phyloP scores from a whole-genome alignment of 2,888 invertebrate genomes.

The Orchesellides sinensis region DNA sequence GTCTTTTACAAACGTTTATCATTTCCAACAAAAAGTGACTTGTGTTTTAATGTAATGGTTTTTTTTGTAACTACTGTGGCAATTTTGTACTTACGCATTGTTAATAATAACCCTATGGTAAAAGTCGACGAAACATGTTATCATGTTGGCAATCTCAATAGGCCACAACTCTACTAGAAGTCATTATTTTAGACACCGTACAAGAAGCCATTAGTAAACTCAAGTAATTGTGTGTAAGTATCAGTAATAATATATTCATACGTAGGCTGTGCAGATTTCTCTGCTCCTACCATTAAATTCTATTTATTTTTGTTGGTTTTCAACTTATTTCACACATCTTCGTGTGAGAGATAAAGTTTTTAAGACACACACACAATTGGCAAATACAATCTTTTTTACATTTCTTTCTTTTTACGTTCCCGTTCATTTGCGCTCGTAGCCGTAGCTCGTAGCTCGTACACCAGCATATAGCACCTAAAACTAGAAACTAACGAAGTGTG shows the following conservation, averaged over 20 bases:
- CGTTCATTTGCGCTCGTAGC: not conserved
- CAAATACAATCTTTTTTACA: not conserved
- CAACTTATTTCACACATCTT: not conserved
- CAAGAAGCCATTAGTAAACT: conserved; percentile 40
- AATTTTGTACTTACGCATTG: not conserved
- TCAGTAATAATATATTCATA: not conserved
- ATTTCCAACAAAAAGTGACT: not conserved
- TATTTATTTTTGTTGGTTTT: conserved; percentile 12
- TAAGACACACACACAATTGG: not conserved
- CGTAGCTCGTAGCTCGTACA: not conserved
- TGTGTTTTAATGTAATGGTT: not conserved
- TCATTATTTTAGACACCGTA: conserved; percentile 43
- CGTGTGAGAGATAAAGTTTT: conserved; percentile 1
- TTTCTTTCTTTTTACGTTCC: not conserved
- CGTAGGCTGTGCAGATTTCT: not conserved
- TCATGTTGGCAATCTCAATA: conserved; percentile 54
- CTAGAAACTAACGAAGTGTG: conserved; percentile 43
- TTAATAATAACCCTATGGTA: not conserved
- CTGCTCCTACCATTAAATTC: not conserved
- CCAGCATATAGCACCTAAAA: not conserved
- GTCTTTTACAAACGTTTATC: not conserved
- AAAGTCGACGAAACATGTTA: conserved; percentile 51
- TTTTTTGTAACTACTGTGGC: not conserved
- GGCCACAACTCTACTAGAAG: conserved; percentile 35
- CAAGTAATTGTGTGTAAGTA: conserved; percentile 40